Conservation (phyloP, 2,113 vertebrate genomes). For the Shinisaurus crocodilurus region DNA sequence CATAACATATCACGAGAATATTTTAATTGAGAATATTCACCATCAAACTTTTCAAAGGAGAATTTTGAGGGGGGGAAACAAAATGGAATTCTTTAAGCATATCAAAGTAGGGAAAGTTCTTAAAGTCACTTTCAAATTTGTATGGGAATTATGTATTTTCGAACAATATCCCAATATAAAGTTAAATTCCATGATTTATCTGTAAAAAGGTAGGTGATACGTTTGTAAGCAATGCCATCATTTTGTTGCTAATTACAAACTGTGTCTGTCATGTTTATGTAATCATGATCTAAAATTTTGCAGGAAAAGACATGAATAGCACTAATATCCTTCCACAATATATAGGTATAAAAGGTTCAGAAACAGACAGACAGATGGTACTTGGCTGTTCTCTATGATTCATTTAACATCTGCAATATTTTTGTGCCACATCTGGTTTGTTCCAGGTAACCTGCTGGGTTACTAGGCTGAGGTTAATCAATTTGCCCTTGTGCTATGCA, state of each 20-base stretch:
- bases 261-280: not conserved
- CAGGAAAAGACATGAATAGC: not conserved
- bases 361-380: not conserved
- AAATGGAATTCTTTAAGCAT: not conserved
- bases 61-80: not conserved
- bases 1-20: not conserved
- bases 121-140: not conserved
- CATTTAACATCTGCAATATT: not conserved
- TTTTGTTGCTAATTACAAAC: not conserved
- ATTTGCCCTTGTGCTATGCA: not conserved
- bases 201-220: not conserved
- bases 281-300: not conserved
- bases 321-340: not conserved
- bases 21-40: not conserved
- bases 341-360: not conserved
- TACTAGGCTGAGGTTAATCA: constrained; percentile 17
- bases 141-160: not conserved
- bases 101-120: not conserved
- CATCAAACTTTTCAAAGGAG: not conserved
- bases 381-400: not conserved
- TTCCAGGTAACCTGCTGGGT: not conserved
- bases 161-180: not conserved
- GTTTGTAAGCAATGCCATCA: not conserved
- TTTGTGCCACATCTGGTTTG: not conserved
- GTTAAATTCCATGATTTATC: not conserved